Percentiles rank a stretch among this genome's conserved stretches.
Evolutionary conservation across 2,888 invertebrate genomes (phyloP).

Genomic region (Tholera decimalis): DNA sequence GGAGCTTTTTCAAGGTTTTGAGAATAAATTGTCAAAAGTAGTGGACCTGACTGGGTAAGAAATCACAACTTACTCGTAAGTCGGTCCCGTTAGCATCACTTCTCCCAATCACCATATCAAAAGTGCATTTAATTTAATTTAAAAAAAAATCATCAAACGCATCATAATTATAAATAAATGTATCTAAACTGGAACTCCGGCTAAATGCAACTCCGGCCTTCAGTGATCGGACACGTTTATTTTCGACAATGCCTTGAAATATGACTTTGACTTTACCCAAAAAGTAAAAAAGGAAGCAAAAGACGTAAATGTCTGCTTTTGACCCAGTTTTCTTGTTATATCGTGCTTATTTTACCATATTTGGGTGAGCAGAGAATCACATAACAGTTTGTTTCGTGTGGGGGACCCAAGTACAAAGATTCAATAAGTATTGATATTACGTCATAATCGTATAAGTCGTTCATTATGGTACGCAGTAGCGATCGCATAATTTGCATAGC

Average conservation of each 20-base stretch:
- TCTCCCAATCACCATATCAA: no score
- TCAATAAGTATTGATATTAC: constrained; percentile 4
- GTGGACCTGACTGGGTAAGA: no score
- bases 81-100: no score
- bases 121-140: no score
- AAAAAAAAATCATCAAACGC: no score
- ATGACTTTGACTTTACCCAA: constrained; percentile 53
- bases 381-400: constrained; percentile 11
- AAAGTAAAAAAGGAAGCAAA: constrained; percentile 53
- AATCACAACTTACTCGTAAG: no score
- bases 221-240: constrained; percentile 10
- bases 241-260: constrained; percentile 49
- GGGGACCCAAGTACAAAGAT: constrained; percentile 2
- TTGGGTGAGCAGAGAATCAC: constrained; percentile 20
- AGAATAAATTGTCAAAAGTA: no score
- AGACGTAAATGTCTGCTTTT: constrained; percentile 37
- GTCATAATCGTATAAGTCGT: neutral
- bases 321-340: constrained; percentile 47
- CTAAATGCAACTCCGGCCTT: constrained; percentile 16
- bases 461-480: no score
- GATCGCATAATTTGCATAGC: neutral
- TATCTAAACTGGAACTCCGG: constrained; percentile 13
- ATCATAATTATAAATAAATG: no score
- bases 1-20: no score
- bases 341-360: constrained; percentile 23